Base-by-base conservation (phyloP, 2,113 vertebrate species). In the Axis porcinus region DNA sequence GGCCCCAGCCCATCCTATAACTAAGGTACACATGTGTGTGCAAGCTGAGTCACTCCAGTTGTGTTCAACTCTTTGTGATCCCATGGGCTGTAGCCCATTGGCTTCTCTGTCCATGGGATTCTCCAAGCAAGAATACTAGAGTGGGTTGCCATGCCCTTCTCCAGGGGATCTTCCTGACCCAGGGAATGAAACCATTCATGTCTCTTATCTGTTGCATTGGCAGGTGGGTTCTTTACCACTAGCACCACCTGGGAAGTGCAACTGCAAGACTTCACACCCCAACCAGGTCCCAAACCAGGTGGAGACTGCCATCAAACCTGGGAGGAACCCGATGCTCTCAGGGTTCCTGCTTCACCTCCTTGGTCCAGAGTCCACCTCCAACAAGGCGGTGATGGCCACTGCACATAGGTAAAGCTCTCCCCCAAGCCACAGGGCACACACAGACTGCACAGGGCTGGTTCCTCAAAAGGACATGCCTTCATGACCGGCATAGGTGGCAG, bases 151-250 rank as follows among this genome's bases (percentile, higher is more conserved):
- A 40, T 74, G 67, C n/a, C 19, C 36, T 40, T 40, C 36, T 40
- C 67, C 67, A 74, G 17, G 64, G 64, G 2, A 23, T 6, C 67
- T 40, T 74, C 64, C 16, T 17, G 64, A 67, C 4, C 64, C 33
- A 74, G n/a, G 19, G 67, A 74, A 13, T 0, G 2, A 70, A 70
- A 36, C n/a, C 5, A 0, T 3, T 11, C 47, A 47, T 21, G n/a
- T 70, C 19, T 70, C 10, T 40, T 40, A 12, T 12, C 67, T 74
- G n/a, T 74, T 40, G 10, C 0, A 25, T 40, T 60, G 67, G 19
- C 36, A 3, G 2, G 10, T 0, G 1, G 36, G 2, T 40, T 25
- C 10, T 40, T 60, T 40, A 74, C n/a, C 36, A 6, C 36, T 21
- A 74, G 5, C 19, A 70, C 4, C 19, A 40, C 67, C 36, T 40